Percentiles rank a stretch among this genome's conserved stretches.
Conservation (phyloP, 2,888 invertebrate species). For the Tipula unca region DNA sequence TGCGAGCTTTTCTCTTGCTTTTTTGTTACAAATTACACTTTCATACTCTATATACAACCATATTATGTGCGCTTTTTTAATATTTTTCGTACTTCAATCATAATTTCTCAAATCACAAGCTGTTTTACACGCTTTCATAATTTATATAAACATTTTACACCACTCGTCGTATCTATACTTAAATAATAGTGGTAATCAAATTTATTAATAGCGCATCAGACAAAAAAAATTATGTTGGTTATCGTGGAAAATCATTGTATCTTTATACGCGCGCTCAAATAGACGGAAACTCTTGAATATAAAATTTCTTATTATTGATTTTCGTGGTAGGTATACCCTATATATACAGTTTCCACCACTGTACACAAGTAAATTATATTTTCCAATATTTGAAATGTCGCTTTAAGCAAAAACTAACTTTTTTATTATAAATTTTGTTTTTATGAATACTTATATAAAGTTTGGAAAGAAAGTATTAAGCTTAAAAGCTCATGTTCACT, state of each 20-base stretch:
- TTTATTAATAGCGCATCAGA: background rate
- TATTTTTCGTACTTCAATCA: background rate
- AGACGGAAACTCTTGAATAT: no score
- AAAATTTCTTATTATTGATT: no score
- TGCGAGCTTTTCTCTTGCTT: background rate
- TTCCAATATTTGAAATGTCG: background rate
- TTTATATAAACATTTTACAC: background rate
- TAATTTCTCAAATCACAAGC: background rate
- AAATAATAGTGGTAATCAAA: background rate
- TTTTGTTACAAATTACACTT: background rate
- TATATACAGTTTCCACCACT: background rate
- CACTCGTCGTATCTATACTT: background rate
- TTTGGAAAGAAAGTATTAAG: background rate
- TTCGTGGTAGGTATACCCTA: no score
- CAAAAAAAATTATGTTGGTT: background rate
- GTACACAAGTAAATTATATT: background rate
- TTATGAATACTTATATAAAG: background rate
- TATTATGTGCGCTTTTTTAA: background rate
- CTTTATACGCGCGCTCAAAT: no score
- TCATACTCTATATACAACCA: background rate
- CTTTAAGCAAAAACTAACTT: background rate
- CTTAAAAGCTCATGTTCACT: background rate
- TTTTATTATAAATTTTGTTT: background rate
- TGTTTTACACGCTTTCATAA: background rate
- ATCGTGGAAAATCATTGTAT: background rate